Base-by-base conservation (phyloP, 2,113 vertebrate genomes). In the Hypocryptadius cinnamomeus region DNA sequence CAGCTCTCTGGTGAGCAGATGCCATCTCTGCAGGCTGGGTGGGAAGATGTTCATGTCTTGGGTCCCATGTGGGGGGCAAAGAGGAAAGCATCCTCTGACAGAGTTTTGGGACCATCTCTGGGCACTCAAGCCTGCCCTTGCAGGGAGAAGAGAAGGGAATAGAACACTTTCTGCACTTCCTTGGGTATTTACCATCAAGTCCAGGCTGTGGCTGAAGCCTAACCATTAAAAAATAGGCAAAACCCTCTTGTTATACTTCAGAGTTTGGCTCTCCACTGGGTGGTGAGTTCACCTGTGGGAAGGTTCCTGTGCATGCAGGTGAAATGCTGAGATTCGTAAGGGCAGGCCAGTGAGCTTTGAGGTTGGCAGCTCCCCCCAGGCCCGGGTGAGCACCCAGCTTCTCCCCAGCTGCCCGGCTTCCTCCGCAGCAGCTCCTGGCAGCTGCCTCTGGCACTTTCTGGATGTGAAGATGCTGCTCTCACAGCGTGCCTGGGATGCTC, bases 31-130 rank as follows among this genome's bases (percentile, higher is more conserved):
- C 1, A 1, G 3, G 35, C 27, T 59, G 53, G 16, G 8, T 54
- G 66, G 70, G 66, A 81, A 39, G 50, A 48, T 0, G 3, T 27
- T 31, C 10, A 13, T 0, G 0, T 77, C 45, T 73, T 45, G 37
- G 15, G 9, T 15, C 11, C 25, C 10, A 1, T 1, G 3, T 2
- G 3, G 14, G 42, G 21, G 13, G 17, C 0, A 2, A 53, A 53
- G n/a, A 37, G 45, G 18, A 76, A 53, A 22, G 40, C 4, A 1
- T 78, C 53, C 25, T 89, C 44, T 60, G 22, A 18, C 45, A 65
- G 79, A 51, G 21, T 42, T 60, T 72, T 70, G 81, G 63, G 57
- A 87, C 59, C 50, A 20, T 31, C 22, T 72, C 45, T 60, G 47
- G 48, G 53, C 0, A 1, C 39, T 72, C 17, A 51, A 54, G 23